phyloP scores from a whole-genome alignment of 2,113 vertebrate genomes.

The Pipra filicauda region DNA sequence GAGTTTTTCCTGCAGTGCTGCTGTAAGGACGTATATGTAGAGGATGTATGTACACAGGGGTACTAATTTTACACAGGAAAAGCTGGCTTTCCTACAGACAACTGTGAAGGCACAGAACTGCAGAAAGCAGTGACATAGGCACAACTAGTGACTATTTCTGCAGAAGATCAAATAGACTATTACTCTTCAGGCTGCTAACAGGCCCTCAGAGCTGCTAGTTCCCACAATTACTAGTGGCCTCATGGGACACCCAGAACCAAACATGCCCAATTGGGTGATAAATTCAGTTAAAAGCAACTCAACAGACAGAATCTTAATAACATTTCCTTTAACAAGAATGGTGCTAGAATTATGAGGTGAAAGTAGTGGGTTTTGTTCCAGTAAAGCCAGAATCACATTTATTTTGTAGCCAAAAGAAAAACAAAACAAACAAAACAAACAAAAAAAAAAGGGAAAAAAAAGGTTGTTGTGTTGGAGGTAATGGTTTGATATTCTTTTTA shows the following conservation, averaged over 20 bases:
- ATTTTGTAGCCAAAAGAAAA: not conserved
- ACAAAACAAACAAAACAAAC: not conserved
- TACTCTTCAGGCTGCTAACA: not conserved
- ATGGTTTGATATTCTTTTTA: not conserved
- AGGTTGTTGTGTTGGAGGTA: not conserved
- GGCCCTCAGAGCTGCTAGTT: not conserved
- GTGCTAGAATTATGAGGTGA: not conserved
- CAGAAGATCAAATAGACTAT: not conserved
- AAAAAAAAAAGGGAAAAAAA: too few species aligned
- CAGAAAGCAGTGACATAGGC: not conserved
- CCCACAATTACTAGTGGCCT: not conserved
- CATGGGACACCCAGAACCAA: not conserved
- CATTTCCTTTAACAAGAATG: not conserved
- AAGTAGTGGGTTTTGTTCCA: not conserved
- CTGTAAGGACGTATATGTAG: not conserved
- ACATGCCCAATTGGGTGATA: not conserved
- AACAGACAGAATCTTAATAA: not conserved
- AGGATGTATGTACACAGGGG: not conserved
- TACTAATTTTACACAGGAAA: not conserved
- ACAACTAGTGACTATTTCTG: not conserved
- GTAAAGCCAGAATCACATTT: not conserved
- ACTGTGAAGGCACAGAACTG: not conserved
- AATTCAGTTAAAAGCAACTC: not conserved
- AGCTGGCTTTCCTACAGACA: not conserved
- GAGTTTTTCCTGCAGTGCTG: not conserved